These are phyloP conservation scores for Brachionus sp. DNA, from an alignment of 1,140 invertebrate genomes.

Conservation along the genomic window DNA sequence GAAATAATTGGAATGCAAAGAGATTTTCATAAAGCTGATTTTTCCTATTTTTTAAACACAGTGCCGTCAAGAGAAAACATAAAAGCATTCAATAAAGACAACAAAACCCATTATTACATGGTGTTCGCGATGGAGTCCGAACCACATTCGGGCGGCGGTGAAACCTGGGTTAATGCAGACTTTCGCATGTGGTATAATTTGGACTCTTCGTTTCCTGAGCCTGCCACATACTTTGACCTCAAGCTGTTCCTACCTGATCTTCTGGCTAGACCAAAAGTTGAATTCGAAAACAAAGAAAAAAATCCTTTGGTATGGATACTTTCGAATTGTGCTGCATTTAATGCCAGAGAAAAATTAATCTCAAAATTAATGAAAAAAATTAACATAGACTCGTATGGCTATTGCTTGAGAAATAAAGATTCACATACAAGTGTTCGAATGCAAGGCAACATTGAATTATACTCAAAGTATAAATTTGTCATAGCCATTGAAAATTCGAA, in stretches of 20 bases:
- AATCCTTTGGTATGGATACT: slow-evolving; percentile 20
- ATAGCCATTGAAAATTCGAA: slow-evolving; percentile 79
- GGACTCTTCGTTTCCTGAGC: slow-evolving; percentile 42
- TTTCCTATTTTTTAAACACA: slow-evolving; percentile 34
- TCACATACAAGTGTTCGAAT: background rate
- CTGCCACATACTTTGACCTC: slow-evolving; percentile 40
- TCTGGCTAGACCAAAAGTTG: slow-evolving; percentile 8
- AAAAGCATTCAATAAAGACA: background rate
- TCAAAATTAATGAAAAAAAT: slow-evolving; percentile 45
- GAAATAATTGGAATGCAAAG: background rate
- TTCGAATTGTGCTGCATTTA: slow-evolving; percentile 21
- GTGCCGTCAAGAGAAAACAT: slow-evolving; percentile 27
- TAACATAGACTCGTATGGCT: slow-evolving; percentile 27
- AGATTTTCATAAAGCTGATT: slow-evolving; percentile 1
- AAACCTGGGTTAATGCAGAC: slow-evolving; percentile 9
- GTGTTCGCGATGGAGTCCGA: slow-evolving; percentile 38
- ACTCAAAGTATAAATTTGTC: slow-evolving; percentile 71
- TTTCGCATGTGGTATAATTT: slow-evolving; percentile 46
- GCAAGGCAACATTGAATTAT: slow-evolving; percentile 33
- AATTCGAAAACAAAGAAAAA: slow-evolving; percentile 39
- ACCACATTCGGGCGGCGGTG: background rate
- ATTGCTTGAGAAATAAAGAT: slow-evolving; percentile 49
- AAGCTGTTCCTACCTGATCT: slow-evolving; percentile 5
- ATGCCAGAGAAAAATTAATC: slow-evolving; percentile 8
- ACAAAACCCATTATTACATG: slow-evolving; percentile 38